phyloP scores from a whole-genome alignment of 2,888 invertebrate species.

The Megaustenia siamemsis region DNA sequence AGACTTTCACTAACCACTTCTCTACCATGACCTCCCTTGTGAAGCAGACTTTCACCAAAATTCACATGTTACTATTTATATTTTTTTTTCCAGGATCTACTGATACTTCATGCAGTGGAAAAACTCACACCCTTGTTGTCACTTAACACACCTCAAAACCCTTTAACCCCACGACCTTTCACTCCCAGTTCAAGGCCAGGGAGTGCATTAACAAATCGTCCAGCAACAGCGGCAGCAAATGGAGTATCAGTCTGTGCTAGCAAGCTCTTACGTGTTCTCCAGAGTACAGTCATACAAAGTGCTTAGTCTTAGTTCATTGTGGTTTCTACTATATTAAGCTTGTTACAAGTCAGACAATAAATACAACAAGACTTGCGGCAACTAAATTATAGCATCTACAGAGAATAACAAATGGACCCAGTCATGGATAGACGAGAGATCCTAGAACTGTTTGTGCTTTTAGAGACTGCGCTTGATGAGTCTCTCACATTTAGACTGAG shows the following conservation, averaged over 20 bases:
- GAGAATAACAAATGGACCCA: too few relatives aligned
- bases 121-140: slow-evolving; percentile 68
- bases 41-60: too few relatives aligned
- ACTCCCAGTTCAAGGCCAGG: slow-evolving; percentile 65
- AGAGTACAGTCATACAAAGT: slow-evolving; percentile 40
- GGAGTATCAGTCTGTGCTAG: slow-evolving; percentile 73
- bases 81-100: slow-evolving; percentile 68
- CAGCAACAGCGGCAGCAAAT: slow-evolving; percentile 67
- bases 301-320: not conserved
- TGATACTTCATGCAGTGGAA: slow-evolving; percentile 70
- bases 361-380: too few relatives aligned
- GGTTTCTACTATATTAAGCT: not conserved
- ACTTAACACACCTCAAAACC: slow-evolving; percentile 66
- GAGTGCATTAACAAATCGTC: slow-evolving; percentile 66
- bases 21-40: too few relatives aligned
- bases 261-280: slow-evolving; percentile 72
- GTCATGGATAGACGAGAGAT: too few relatives aligned
- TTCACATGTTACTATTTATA: too few relatives aligned
- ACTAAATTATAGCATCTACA: too few relatives aligned
- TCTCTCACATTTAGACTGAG: too few relatives aligned
- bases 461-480: too few relatives aligned
- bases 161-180: slow-evolving; percentile 63
- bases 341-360: too few relatives aligned
- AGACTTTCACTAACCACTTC: too few relatives aligned
- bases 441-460: too few relatives aligned